Evolutionary conservation across 2,797 vertebrate genomes (phyloP), one percentile per base, ranked within the genome.

Genomic region (Podargus strigoides): DNA sequence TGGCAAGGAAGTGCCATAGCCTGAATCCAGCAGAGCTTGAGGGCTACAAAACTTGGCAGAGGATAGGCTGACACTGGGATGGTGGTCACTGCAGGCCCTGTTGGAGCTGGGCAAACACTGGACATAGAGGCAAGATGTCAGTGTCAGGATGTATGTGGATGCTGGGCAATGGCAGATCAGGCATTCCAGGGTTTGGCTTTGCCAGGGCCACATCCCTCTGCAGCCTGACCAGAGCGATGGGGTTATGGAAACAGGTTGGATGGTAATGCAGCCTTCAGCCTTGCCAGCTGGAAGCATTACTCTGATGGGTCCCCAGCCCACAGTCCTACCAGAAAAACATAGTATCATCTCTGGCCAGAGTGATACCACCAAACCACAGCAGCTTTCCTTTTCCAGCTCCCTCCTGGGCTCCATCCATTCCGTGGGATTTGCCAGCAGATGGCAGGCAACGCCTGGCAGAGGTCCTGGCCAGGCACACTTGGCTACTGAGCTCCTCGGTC

Each of bases 391-490:
- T 74, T 76, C 16, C 52, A 55, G 36, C 6, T 14, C 44, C n/a
- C 55, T 77, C 32, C 66, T 19, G 21, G 50, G 36, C 44, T 93
- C 39, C 44, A 14, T 30, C 52, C 52, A 19, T 24, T 69, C 75
- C 49, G 1, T 22, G 87, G 74, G 92, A 82, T 86, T 90, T 85
- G 81, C 96, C 96, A 96, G 96, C 90, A 97, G 96, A 93, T 96
- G 96, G 95, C 95, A 96, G 85, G 50, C 95, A 93, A 95, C 75
- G 53, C 85, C 91, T 93, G 91, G 72, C 75, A 91, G 89, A 94
- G 53, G 39, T 75, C n/a, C 78, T 93, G 7, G 1, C 10, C 59
- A 63, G 78, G 36, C 64, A 26, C 47, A 1, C 67, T 77, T 62
- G 49, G 53, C 68, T 58, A 20, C 63, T 13, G 39, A 87, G 30